Evolutionary conservation across 2,888 invertebrate genomes (phyloP), one percentile per base, ranked within the genome.

Genomic region (Drosophila meridiana): DNA sequence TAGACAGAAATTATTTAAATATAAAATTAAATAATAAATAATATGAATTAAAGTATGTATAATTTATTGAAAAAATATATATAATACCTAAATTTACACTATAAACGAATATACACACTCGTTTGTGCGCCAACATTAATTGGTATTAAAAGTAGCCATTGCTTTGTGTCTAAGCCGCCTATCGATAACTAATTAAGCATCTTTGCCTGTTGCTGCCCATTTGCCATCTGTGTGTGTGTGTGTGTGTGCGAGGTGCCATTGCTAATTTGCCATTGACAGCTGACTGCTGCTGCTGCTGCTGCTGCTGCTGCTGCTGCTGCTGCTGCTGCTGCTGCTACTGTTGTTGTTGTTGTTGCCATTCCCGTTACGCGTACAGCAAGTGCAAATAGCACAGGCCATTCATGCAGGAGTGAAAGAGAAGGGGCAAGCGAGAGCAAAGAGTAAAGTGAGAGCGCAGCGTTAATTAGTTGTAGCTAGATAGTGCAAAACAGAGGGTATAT

Each of bases 101-200:
- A 45, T 13, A 20, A 32, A 52, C 20, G 2, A 2, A 52, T 52
- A 52, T 52, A 34, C 52, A 34, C 52, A 3, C 53, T 34, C 26
- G 26, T 38, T 9, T 14, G 0, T 6, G 9, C 11, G 30, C 6
- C 11, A 11, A 1, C 4, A 9, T 42, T 40, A 56, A 56, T 42
- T 56, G 30, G 30, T 20, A 20, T 26, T 55, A 28, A 26, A 14
- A 20, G 30, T n/a, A 20, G 42, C 42, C 13, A 32, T 40, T 38
- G 40, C 56, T 56, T 56, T 56, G 28, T 7, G 13, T 43, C 50
- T 50, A 26, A 57, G 53, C 45, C 34, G 60, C 55, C 58, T 73
- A 80, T 79, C 81, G 81, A 77, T 81, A 77, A 40, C 60, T 59
- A 76, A 78, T 78, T 76, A 76, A 67, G 42, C n/a, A n/a, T 58